These are phyloP conservation scores for Mirounga angustirostris DNA, from an alignment of 2,113 vertebrate species.

Conservation along the genomic window DNA sequence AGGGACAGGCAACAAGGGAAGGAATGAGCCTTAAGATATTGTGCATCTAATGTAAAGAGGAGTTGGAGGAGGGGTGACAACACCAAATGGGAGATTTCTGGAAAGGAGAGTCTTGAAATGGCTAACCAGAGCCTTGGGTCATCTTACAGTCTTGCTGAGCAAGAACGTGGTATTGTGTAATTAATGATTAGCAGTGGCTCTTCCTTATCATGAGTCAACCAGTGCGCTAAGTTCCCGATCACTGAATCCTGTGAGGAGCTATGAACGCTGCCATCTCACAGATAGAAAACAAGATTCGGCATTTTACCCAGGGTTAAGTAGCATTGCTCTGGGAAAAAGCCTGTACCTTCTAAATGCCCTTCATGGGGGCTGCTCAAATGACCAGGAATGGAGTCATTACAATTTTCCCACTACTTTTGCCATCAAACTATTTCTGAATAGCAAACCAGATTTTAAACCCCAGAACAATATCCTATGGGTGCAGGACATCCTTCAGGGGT, in stretches of 20 bases:
- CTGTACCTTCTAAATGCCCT: neutral
- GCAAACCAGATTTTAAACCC: neutral
- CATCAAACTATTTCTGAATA: neutral
- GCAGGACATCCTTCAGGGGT: neutral
- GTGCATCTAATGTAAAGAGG: neutral
- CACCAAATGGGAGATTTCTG: neutral
- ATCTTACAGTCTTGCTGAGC: neutral
- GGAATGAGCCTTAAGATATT: neutral
- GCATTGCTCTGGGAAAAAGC: neutral
- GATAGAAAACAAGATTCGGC: neutral
- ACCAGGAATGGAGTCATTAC: neutral
- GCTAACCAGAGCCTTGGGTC: neutral
- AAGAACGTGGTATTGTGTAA: neutral
- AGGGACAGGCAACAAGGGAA: neutral
- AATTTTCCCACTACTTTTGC: neutral
- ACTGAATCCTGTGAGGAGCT: neutral
- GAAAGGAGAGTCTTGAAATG: neutral
- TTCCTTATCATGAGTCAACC: no score
- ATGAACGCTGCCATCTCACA: neutral
- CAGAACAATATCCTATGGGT: neutral
- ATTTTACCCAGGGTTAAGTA: neutral
- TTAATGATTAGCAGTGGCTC: neutral
- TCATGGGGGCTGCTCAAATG: neutral
- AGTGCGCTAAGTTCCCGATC: neutral
- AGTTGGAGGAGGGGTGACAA: neutral